phyloP scores from a whole-genome alignment of 2,888 invertebrate species.

The Mimas tiliae region DNA sequence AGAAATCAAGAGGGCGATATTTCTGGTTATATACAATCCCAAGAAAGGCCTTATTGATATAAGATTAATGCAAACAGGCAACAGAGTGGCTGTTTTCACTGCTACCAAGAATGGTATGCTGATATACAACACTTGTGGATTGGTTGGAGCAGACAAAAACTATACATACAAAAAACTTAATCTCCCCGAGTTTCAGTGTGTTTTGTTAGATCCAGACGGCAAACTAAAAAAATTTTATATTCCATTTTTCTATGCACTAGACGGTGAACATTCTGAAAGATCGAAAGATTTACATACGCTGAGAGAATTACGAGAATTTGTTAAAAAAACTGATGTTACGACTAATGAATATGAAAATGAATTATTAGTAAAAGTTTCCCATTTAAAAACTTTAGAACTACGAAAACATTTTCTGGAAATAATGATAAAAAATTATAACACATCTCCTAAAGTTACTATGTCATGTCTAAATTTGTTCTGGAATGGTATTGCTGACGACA shows the following conservation, averaged over 20 bases:
- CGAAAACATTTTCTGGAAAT: conserved; percentile 89
- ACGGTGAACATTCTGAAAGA: conserved; percentile 93
- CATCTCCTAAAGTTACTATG: conserved; percentile 86
- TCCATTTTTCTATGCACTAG: conserved; percentile 96
- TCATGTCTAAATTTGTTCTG: conserved; percentile 78
- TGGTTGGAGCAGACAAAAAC: conserved; percentile 88
- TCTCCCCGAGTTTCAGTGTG: conserved; percentile 88
- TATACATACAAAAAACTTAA: conserved; percentile 84
- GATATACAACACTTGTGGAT: conserved; percentile 91
- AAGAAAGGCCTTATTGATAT: conserved; percentile 96
- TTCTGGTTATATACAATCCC: conserved; percentile 96
- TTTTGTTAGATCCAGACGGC: conserved; percentile 93
- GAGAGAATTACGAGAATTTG: conserved; percentile 88
- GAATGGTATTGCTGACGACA: conserved; percentile 55
- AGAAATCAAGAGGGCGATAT: conserved; percentile 87
- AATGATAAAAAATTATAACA: conserved; percentile 86
- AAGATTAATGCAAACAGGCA: conserved; percentile 95
- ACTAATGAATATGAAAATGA: conserved; percentile 80
- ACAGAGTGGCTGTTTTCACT: conserved; percentile 95
- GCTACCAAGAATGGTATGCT: conserved; percentile 93
- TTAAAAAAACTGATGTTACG: conserved; percentile 84
- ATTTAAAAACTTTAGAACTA: conserved; percentile 89
- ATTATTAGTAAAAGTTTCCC: conserved; percentile 83
- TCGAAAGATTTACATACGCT: conserved; percentile 95
- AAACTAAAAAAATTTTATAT: conserved; percentile 92